These are phyloP conservation scores for Amblyopsis rosae DNA, from an alignment of 2,113 vertebrate species.

Conservation along the genomic window DNA sequence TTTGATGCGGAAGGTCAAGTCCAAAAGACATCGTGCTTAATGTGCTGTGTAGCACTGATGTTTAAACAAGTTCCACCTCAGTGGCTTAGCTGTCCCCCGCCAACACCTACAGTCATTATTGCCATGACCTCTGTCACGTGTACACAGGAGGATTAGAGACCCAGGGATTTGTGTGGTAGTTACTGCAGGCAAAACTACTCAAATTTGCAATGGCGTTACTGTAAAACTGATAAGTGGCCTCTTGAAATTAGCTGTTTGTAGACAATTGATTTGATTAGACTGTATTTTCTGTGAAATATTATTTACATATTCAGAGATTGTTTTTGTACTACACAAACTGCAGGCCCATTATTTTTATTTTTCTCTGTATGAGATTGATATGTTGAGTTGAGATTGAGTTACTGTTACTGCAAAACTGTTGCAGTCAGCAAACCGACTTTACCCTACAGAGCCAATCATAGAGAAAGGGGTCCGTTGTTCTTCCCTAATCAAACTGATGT, in stretches of 20 bases:
- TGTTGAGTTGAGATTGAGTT: too few relatives aligned
- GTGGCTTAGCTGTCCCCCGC: conserved; percentile 7
- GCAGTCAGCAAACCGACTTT: too few relatives aligned
- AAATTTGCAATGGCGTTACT: background rate
- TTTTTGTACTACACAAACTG: background rate
- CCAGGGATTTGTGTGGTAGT: background rate
- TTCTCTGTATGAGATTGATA: too few relatives aligned
- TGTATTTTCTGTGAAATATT: background rate
- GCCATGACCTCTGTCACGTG: conserved; percentile 31
- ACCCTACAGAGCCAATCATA: too few relatives aligned
- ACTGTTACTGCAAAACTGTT: too few relatives aligned
- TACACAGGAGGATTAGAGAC: conserved; percentile 11
- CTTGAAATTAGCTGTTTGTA: too few relatives aligned
- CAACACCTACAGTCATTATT: conserved; percentile 37
- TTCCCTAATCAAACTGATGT: too few relatives aligned
- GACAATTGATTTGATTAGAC: background rate
- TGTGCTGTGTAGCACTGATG: background rate
- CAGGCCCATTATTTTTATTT: too few relatives aligned
- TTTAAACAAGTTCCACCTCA: conserved; percentile 36
- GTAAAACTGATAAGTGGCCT: background rate
- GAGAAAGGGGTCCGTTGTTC: too few relatives aligned
- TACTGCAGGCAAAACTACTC: conserved; percentile 1
- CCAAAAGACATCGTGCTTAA: conserved; percentile 33
- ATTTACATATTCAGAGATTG: background rate
- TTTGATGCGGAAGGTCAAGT: conserved; percentile 24